Conservation (phyloP, 2,113 vertebrate species). For the Rhabdornis inornatus region DNA sequence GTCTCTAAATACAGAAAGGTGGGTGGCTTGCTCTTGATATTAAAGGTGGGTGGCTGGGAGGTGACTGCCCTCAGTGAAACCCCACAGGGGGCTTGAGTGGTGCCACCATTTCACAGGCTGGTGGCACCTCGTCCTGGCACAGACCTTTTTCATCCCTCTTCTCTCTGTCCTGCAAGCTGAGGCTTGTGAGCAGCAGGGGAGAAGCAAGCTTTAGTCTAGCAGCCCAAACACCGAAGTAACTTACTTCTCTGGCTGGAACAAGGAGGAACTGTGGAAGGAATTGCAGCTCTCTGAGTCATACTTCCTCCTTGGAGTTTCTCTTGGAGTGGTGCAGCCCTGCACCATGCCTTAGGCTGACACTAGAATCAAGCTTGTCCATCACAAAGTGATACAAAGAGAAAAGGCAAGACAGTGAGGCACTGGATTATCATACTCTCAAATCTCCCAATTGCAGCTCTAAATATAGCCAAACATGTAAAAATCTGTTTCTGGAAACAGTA, state of each 20-base stretch:
- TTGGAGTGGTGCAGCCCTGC: constrained; percentile 41
- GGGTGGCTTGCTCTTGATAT: not conserved
- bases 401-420: not conserved
- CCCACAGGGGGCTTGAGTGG: not conserved
- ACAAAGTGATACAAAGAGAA: not conserved
- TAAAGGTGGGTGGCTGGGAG: not conserved
- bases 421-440: not conserved
- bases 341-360: constrained; percentile 32
- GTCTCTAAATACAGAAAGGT: not conserved
- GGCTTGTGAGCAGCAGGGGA: not conserved
- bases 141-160: not conserved
- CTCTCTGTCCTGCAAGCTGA: not conserved
- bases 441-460: constrained; percentile 15
- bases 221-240: constrained; percentile 1
- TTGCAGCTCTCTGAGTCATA: constrained; percentile 58
- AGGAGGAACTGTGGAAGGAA: constrained; percentile 62
- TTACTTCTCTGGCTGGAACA: constrained; percentile 43
- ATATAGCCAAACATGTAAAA: constrained; percentile 58
- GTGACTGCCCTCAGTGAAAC: not conserved
- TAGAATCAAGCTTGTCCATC: not conserved
- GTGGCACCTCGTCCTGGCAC: not conserved
- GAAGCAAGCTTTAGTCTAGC: not conserved
- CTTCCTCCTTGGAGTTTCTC: constrained; percentile 61
- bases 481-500: constrained; percentile 36
- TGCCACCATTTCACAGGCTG: not conserved